Evolutionary conservation across 1,140 invertebrate species (phyloP).

Genomic region (Lordiphosa collinella): DNA sequence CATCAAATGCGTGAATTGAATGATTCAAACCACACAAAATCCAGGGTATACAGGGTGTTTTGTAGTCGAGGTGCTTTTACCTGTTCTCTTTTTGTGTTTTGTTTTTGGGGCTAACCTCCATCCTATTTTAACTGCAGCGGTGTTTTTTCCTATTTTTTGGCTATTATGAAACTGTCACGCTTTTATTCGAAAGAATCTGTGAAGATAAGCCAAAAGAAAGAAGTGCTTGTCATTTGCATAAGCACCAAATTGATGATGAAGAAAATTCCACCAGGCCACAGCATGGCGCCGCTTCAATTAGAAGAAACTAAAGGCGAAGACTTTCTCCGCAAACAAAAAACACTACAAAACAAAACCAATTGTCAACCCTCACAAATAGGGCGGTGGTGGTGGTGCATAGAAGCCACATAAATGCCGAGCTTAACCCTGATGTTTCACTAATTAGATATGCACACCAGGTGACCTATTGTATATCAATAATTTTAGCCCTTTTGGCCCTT

Average conservation of each 20-base stretch:
- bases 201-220: conserved; percentile 12
- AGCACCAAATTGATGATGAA: conserved; percentile 31
- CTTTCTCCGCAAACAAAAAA: conserved; percentile 34
- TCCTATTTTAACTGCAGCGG: too few species aligned
- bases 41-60: too few species aligned
- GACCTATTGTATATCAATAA: conserved; percentile 32
- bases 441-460: conserved; percentile 41
- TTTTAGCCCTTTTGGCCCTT: conserved; percentile 12
- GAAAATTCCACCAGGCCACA: conserved; percentile 44
- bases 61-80: too few species aligned
- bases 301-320: conserved; percentile 11
- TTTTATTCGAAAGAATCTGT: conserved; percentile 42
- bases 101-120: too few species aligned
- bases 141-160: conserved; percentile 12
- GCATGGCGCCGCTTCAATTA: conserved; percentile 60
- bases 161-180: conserved; percentile 73
- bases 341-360: too few species aligned
- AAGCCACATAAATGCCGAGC: conserved; percentile 12
- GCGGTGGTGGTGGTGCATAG: conserved; percentile 3
- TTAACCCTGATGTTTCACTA: conserved; percentile 16
- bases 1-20: too few species aligned
- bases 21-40: too few species aligned
- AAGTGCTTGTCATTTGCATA: neutral
- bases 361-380: conserved; percentile 13
- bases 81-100: too few species aligned